A percentile compares a stretch with the other conserved stretches of the same genome.
These are phyloP conservation scores for Darevskia nairensis DNA, from an alignment of 2,797 vertebrate species.

Conservation along the genomic window DNA sequence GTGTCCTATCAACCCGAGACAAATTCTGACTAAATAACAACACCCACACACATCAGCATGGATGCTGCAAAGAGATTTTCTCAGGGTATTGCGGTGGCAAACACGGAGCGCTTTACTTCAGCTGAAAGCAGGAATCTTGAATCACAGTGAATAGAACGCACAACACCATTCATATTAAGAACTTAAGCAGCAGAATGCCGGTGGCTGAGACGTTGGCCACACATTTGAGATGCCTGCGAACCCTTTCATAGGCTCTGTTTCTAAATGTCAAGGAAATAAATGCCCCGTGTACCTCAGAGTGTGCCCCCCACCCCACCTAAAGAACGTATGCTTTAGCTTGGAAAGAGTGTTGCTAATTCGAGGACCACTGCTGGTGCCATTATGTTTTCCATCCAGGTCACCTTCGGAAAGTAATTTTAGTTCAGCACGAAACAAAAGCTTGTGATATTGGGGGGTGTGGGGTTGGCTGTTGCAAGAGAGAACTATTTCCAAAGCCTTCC, in stretches of 20 bases:
- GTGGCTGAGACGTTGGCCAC: slow-evolving; percentile 17
- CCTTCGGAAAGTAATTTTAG: slow-evolving; percentile 39
- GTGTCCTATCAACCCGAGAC: slow-evolving; percentile 13
- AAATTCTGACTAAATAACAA: slow-evolving; percentile 8
- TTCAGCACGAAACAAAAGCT: slow-evolving; percentile 51
- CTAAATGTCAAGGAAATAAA: slow-evolving; percentile 36
- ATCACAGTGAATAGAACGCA: slow-evolving; percentile 25
- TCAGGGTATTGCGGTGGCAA: slow-evolving; percentile 16
- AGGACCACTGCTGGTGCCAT: slow-evolving; percentile 13
- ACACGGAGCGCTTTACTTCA: slow-evolving; percentile 2
- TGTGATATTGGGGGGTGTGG: not conserved
- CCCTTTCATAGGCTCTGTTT: slow-evolving; percentile 29
- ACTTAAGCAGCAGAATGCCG: not conserved
- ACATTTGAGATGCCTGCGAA: slow-evolving; percentile 19
- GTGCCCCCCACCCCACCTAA: slow-evolving; percentile 19
- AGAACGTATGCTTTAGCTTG: slow-evolving; percentile 47
- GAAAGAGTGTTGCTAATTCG: slow-evolving; percentile 47
- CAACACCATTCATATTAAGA: not conserved
- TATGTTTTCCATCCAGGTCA: slow-evolving; percentile 45
- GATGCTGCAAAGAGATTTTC: slow-evolving; percentile 9
- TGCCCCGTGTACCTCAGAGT: slow-evolving; percentile 21
- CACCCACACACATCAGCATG: not conserved
- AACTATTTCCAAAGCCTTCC: slow-evolving; percentile 73
- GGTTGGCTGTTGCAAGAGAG: slow-evolving; percentile 54
- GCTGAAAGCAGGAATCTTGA: slow-evolving; percentile 32